Evolutionary conservation across 2,888 invertebrate species (phyloP), one percentile per base, ranked within the genome.

Genomic region (Augochlorella aurata): DNA sequence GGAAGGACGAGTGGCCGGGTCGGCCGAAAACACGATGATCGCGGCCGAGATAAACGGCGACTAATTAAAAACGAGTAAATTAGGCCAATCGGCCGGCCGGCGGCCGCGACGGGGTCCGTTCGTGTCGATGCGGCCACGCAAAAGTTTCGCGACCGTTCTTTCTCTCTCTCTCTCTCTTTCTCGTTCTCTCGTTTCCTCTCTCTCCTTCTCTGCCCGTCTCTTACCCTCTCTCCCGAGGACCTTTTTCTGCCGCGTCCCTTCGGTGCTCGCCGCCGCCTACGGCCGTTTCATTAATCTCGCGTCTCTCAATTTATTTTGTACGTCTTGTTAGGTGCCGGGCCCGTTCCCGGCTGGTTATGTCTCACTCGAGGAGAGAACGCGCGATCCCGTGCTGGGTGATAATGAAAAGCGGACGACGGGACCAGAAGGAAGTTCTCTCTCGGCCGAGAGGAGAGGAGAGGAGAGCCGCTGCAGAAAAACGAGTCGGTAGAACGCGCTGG

Each of bases 251-350:
- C 81, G 77, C 67, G 86, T 81, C 89, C 89, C 90, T 92, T 91
- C 90, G 90, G 87, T 24, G 85, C 88, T 88, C 84, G 92, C 90
- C 90, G 92, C 87, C 90, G 91, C 93, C 91, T 89, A 85, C 81
- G 91, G 92, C 90, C 87, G 89, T 92, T 93, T 92, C 93, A 93
- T 93, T 93, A 93, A 93, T 93, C 93, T 92, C 91, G 90, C 89
- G 90, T 92, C 90, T 90, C 92, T 91, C 91, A 91, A 92, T 92
- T 93, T 92, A 92, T 92, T 92, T 91, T 91, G 74, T 92, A 89
- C 89, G 90, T 90, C 92, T 93, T 91, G 93, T 93, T 92, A 93
- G 89, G 88, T 91, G 89, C 87, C 87, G 82, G 86, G 82, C 87
- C 85, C 87, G 82, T 85, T 87, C 87, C 76, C 87, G 86, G 85